These are phyloP conservation scores for Aurelia aurita DNA, from an alignment of 30 jellyfish, hydroid and myxozoan genomes.

Conservation along the genomic window DNA sequence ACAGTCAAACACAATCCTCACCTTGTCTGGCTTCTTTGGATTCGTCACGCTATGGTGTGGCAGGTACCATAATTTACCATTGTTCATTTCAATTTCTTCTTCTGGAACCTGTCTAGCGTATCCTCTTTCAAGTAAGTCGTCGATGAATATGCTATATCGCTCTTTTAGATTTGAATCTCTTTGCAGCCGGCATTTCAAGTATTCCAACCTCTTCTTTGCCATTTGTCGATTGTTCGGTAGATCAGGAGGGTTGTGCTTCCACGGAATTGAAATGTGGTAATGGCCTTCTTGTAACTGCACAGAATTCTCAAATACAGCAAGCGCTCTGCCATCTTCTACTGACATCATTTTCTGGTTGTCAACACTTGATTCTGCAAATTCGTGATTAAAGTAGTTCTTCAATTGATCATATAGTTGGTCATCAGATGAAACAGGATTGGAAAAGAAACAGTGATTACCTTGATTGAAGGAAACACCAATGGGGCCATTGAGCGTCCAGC, in stretches of 20 bases:
- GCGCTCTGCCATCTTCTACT: conserved; percentile 20
- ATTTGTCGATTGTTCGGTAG: conserved; percentile 28
- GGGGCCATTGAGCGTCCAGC: no score
- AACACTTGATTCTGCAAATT: not conserved
- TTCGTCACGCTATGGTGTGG: not conserved
- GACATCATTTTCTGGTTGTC: conserved; percentile 45
- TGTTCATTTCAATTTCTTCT: not conserved
- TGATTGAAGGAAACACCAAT: no score
- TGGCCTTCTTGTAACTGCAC: conserved; percentile 18
- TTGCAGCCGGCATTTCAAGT: conserved; percentile 5
- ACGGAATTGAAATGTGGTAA: conserved; percentile 23
- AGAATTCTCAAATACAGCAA: not conserved
- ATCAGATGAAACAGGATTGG: no score
- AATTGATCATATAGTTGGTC: no score
- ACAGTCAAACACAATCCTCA: not conserved
- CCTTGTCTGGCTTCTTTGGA: conserved; percentile 12
- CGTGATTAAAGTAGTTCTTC: no score
- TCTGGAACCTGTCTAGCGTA: conserved; percentile 47
- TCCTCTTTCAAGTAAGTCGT: conserved; percentile 26
- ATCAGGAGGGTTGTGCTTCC: conserved; percentile 31
- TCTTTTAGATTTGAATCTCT: not conserved
- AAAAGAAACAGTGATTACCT: no score
- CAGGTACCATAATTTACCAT: no score
- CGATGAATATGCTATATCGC: conserved; percentile 35
- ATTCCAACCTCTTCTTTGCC: conserved; percentile 45